phyloP scores from a whole-genome alignment of 2,888 invertebrate genomes.

The Nebria brevicollis region DNA sequence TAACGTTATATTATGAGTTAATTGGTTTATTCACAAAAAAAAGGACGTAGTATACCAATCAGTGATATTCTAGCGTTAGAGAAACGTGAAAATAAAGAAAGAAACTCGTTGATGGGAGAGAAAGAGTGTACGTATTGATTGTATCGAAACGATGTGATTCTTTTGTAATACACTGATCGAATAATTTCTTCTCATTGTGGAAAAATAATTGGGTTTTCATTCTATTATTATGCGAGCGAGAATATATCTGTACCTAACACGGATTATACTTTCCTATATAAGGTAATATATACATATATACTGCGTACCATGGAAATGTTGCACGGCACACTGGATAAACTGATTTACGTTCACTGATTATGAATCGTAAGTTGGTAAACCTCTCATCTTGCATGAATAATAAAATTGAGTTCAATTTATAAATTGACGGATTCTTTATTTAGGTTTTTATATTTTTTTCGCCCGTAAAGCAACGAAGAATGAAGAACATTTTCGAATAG shows the following conservation, averaged over 20 bases:
- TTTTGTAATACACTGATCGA: not conserved
- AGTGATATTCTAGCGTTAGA: not conserved
- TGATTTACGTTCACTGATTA: not conserved
- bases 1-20: no score
- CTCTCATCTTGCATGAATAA: not conserved
- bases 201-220: not conserved
- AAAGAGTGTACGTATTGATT: not conserved
- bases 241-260: not conserved
- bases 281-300: no score
- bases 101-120: not conserved
- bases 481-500: no score
- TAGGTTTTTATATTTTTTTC: not conserved
- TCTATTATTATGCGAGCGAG: not conserved
- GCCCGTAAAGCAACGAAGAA: not conserved
- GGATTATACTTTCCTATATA: not conserved
- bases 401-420: not conserved
- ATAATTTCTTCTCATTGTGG: not conserved
- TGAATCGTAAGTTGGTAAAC: not conserved
- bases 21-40: no score
- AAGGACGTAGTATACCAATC: no score
- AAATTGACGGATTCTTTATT: not conserved
- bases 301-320: not conserved
- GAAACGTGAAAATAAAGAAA: not conserved
- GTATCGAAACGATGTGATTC: not conserved
- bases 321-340: not conserved